These are phyloP conservation scores for Eidolon helvum DNA, from an alignment of 2,113 vertebrate genomes.

Conservation along the genomic window DNA sequence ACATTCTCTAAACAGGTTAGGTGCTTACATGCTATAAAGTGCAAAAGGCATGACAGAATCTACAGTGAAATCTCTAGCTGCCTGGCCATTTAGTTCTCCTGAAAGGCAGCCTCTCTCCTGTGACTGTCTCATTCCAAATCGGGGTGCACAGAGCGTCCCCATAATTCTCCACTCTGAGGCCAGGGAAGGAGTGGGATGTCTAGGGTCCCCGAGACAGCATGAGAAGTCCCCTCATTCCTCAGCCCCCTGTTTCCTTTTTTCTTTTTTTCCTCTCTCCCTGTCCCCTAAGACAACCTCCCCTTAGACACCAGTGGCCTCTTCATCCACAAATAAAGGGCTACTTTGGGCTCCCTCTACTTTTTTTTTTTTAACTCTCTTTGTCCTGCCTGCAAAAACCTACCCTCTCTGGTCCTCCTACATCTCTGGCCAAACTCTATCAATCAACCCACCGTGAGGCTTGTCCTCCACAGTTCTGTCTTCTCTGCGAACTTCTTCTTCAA, in stretches of 20 bases:
- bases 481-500: neutral
- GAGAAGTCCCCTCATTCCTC: neutral
- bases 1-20: neutral
- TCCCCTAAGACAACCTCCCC: neutral
- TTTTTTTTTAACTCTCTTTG: neutral
- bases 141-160: neutral
- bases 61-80: neutral
- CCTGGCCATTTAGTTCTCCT: neutral
- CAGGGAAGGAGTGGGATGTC: neutral
- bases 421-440: neutral
- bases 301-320: neutral
- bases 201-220: neutral
- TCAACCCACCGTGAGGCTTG: neutral
- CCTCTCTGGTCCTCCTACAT: neutral
- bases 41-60: neutral
- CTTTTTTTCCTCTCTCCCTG: neutral
- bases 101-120: neutral
- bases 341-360: neutral
- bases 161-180: neutral
- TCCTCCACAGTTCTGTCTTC: neutral
- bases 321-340: neutral
- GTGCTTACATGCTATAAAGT: neutral
- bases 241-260: neutral
- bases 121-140: neutral
- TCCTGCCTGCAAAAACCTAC: neutral